phyloP scores from a whole-genome alignment of 2,797 vertebrate genomes.

The Arctocebus calabarensis region DNA sequence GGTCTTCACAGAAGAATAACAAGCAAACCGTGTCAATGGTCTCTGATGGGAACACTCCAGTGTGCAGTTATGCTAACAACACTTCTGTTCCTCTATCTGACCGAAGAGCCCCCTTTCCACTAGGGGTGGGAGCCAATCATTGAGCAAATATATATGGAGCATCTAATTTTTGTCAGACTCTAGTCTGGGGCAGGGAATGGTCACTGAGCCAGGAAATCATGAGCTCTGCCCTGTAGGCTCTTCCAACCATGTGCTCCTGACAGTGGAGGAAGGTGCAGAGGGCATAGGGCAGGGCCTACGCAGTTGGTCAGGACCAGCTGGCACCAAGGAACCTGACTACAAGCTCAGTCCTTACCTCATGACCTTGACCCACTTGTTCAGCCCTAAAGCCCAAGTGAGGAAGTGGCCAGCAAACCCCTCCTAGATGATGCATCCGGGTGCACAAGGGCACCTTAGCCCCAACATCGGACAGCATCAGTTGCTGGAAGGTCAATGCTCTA shows the following conservation, averaged over 20 bases:
- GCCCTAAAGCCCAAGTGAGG: background rate
- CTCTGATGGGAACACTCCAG: background rate
- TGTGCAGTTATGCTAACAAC: background rate
- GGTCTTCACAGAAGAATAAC: background rate
- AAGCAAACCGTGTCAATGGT: background rate
- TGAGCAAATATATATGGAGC: fast-evolving
- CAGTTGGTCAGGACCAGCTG: background rate
- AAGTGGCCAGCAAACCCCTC: background rate
- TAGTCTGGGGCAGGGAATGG: too few relatives aligned
- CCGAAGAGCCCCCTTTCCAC: background rate
- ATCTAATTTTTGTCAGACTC: background rate
- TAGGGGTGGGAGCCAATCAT: background rate
- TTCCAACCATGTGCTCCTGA: too few relatives aligned
- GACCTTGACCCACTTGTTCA: background rate
- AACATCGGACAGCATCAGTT: background rate
- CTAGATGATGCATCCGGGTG: background rate
- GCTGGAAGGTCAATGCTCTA: background rate
- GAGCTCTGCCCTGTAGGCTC: background rate
- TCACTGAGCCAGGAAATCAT: too few relatives aligned
- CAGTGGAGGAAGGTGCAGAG: background rate
- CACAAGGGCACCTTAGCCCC: background rate
- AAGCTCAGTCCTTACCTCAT: background rate
- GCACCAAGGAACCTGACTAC: background rate
- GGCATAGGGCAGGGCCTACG: fast-evolving
- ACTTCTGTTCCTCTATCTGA: background rate